Percentiles rank a stretch among this genome's conserved stretches.
Conservation (phyloP, 2,888 invertebrate species). For the Rotaria magnacalcarata region DNA sequence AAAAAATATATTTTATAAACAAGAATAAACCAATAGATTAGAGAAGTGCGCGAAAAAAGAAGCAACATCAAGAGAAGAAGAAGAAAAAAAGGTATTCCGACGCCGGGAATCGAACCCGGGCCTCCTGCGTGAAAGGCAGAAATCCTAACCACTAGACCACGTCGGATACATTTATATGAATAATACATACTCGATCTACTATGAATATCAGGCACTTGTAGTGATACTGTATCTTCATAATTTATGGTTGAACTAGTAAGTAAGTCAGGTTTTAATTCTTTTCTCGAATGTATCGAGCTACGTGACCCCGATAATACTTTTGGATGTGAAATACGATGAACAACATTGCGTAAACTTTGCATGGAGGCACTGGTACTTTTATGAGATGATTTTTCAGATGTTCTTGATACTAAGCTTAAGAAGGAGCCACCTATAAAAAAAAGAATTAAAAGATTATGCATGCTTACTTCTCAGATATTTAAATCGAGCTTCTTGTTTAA, state of each 20-base stretch:
- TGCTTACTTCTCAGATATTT: too few species aligned
- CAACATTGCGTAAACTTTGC: neutral
- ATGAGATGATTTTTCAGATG: neutral
- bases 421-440: neutral
- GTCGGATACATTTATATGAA: neutral
- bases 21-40: neutral
- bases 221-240: neutral
- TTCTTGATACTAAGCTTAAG: neutral
- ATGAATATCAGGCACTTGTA: neutral
- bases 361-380: neutral
- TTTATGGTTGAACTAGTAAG: neutral
- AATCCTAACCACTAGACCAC: constrained; percentile 31
- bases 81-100: neutral
- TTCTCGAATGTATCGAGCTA: neutral
- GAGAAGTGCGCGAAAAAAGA: neutral
- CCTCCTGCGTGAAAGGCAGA: constrained; percentile 31
- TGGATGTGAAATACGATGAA: neutral
- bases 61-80: too few species aligned
- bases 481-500: too few species aligned
- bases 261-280: neutral
- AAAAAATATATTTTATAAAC: neutral
- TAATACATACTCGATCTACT: neutral
- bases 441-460: too few species aligned
- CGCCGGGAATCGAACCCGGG: constrained; percentile 31
- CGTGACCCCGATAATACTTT: neutral